Conservation (phyloP, 2,888 invertebrate genomes). For the Drosophila gaucha region DNA sequence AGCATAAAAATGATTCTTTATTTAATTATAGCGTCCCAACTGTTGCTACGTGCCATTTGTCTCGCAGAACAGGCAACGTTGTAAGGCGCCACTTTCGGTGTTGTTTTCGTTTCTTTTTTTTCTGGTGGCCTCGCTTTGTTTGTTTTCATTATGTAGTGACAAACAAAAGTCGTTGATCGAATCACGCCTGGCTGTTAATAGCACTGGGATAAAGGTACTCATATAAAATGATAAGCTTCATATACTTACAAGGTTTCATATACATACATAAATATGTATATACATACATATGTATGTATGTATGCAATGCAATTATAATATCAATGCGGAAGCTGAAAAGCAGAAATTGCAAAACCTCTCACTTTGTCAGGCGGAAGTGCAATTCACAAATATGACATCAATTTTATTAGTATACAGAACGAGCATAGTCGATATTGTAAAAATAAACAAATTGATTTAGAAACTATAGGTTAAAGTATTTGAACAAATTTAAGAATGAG, state of each 20-base stretch:
- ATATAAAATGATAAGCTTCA: constrained; percentile 25
- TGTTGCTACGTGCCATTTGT: constrained; percentile 74
- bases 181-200: constrained; percentile 14
- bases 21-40: constrained; percentile 49
- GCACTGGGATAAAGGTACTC: constrained; percentile 28
- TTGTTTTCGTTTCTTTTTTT: constrained; percentile 29
- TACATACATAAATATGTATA: background rate
- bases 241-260: constrained; percentile 9
- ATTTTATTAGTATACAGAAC: constrained; percentile 12
- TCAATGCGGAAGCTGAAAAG: constrained; percentile 43
- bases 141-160: constrained; percentile 49
- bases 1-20: constrained; percentile 58
- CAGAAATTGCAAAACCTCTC: constrained; percentile 16
- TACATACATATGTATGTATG: background rate
- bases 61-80: constrained; percentile 41
- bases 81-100: constrained; percentile 27
- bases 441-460: background rate
- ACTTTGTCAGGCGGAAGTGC: constrained; percentile 32
- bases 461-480: background rate
- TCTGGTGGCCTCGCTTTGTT: constrained; percentile 58
- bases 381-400: constrained; percentile 18
- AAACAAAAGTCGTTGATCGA: constrained; percentile 55
- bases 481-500: background rate
- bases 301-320: constrained; percentile 18
- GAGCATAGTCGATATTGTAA: background rate